phyloP scores from a whole-genome alignment of 2,113 vertebrate species.

The Scophthalmus maximus region DNA sequence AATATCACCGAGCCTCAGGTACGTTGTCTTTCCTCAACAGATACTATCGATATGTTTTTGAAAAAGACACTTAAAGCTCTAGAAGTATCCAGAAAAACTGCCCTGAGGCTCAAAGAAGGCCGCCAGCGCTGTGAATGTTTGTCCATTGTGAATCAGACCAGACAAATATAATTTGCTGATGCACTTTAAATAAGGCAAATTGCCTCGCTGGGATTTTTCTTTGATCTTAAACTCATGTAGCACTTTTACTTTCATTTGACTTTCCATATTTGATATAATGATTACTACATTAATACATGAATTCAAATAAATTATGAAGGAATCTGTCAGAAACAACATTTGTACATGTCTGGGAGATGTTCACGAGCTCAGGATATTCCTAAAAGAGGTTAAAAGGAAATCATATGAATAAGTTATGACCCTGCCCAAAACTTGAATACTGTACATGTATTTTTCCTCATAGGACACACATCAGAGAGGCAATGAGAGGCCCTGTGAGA shows the following conservation, averaged over 20 bases:
- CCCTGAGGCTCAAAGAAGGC: background rate
- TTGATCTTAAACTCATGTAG: background rate
- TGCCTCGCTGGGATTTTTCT: background rate
- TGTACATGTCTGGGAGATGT: constrained; percentile 28
- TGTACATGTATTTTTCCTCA: constrained; percentile 43
- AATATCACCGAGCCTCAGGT: background rate
- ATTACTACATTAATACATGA: constrained; percentile 14
- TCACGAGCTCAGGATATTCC: background rate
- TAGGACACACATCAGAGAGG: constrained; percentile 44
- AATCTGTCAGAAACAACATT: constrained; percentile 25
- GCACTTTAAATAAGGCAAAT: background rate
- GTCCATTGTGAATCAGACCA: constrained; percentile 16
- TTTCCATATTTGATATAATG: background rate
- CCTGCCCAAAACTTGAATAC: constrained; percentile 1
- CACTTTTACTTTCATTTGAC: constrained; percentile 20
- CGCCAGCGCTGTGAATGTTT: constrained; percentile 1
- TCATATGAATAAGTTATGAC: constrained; percentile 58
- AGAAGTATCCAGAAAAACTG: background rate
- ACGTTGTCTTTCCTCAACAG: background rate
- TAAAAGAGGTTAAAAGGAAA: constrained; percentile 22
- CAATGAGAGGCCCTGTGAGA: constrained; percentile 21
- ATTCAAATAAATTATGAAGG: constrained; percentile 31
- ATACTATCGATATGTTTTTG: background rate
- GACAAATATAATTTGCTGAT: constrained; percentile 35
- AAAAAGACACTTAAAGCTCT: background rate